These are phyloP conservation scores for Lordiphosa mommai DNA, from an alignment of 1,140 invertebrate genomes.

Conservation along the genomic window DNA sequence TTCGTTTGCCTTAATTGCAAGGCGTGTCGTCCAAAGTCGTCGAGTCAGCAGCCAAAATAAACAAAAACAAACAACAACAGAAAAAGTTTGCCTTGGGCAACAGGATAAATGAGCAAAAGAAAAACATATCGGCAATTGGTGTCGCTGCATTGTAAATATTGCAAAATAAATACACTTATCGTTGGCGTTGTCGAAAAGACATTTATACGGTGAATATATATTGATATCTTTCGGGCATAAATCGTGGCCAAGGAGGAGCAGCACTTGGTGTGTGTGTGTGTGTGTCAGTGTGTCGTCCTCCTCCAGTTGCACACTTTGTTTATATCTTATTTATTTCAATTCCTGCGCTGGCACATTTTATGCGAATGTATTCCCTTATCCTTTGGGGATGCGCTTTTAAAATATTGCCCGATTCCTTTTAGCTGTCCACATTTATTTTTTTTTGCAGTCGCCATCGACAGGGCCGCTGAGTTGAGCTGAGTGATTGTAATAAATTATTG, in stretches of 20 bases:
- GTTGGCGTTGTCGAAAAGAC: slow-evolving; percentile 39
- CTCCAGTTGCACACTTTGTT: slow-evolving; percentile 25
- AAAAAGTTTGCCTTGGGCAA: neutral
- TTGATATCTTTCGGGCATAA: slow-evolving; percentile 54
- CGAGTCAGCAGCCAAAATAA: slow-evolving; percentile 45
- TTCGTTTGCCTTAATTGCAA: slow-evolving; percentile 70
- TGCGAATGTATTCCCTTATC: slow-evolving; percentile 46
- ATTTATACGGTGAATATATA: slow-evolving; percentile 55
- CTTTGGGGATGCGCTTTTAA: slow-evolving; percentile 65
- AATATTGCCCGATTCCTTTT: slow-evolving; percentile 47
- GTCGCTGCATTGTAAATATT: slow-evolving; percentile 61
- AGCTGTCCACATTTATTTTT: slow-evolving; percentile 27
- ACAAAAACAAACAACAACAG: slow-evolving; percentile 22
- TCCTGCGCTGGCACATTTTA: slow-evolving; percentile 61
- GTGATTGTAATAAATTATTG: slow-evolving; percentile 75
- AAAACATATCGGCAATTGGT: slow-evolving; percentile 33
- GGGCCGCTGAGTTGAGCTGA: slow-evolving; percentile 62
- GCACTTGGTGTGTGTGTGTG: neutral
- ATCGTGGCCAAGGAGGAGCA: slow-evolving; percentile 29
- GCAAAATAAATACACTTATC: slow-evolving; percentile 75
- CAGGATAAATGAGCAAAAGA: neutral
- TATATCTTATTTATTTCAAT: slow-evolving; percentile 77
- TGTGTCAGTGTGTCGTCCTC: too few species aligned
- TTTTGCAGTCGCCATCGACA: slow-evolving; percentile 31
- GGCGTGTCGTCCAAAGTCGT: slow-evolving; percentile 53